Evolutionary conservation across 2,797 vertebrate species (phyloP).

Genomic region (Eremophila alpestris): DNA sequence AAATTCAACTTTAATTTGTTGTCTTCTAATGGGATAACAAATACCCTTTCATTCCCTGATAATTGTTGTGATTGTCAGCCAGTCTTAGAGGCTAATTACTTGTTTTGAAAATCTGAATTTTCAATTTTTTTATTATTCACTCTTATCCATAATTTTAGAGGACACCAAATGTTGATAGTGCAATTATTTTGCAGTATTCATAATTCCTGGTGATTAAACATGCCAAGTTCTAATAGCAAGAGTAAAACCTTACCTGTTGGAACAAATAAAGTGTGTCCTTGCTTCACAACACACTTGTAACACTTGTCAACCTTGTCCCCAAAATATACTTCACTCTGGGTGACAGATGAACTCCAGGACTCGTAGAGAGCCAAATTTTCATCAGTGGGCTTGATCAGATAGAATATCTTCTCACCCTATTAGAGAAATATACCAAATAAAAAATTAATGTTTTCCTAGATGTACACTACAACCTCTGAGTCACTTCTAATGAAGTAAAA

Average conservation of each 20-base stretch:
- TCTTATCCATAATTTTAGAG: background rate
- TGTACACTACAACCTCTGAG: background rate
- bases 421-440: constrained; percentile 1
- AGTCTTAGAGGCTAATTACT: background rate
- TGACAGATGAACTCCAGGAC: constrained; percentile 96
- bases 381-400: constrained; percentile 94
- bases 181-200: background rate
- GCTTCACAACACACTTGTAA: constrained; percentile 94
- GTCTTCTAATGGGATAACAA: background rate
- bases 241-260: constrained; percentile 88
- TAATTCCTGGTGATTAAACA: background rate
- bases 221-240: background rate
- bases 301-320: constrained; percentile 97
- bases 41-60: background rate
- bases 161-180: background rate
- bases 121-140: background rate
- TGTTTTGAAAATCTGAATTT: background rate
- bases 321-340: constrained; percentile 98
- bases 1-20: background rate
- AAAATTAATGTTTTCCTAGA: background rate
- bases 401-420: constrained; percentile 98
- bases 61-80: background rate
- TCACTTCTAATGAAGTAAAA: background rate
- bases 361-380: constrained; percentile 96
- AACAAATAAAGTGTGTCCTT: constrained; percentile 96